Evolutionary conservation across 1,140 invertebrate genomes (phyloP).

Genomic region (Apis dorsata): DNA sequence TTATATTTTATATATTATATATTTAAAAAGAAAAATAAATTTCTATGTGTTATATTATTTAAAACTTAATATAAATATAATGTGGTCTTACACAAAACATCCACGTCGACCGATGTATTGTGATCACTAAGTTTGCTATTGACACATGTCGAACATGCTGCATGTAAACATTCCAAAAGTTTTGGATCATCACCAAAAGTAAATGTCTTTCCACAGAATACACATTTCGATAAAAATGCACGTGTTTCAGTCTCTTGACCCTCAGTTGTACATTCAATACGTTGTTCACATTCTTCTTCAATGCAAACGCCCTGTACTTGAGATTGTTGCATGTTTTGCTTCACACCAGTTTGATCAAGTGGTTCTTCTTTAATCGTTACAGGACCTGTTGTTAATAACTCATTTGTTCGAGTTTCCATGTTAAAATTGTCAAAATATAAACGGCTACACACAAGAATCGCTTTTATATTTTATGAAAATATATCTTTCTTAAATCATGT

Average conservation of each 20-base stretch:
- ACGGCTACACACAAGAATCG: neutral
- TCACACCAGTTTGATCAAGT: constrained; percentile 39
- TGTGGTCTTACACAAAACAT: constrained; percentile 68
- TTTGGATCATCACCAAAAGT: constrained; percentile 85
- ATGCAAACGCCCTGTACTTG: constrained; percentile 55
- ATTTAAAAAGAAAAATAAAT: no score
- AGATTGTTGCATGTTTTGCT: constrained; percentile 54
- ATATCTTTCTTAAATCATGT: constrained; percentile 42
- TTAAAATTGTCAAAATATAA: constrained; percentile 3
- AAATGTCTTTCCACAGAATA: constrained; percentile 85
- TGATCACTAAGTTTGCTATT: constrained; percentile 85
- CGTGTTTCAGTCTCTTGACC: constrained; percentile 76
- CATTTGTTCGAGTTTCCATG: constrained; percentile 54
- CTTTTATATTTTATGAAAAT: constrained; percentile 43
- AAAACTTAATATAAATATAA: neutral
- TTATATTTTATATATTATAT: neutral
- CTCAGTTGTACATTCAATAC: constrained; percentile 80
- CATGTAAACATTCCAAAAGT: constrained; percentile 92
- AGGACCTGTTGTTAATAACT: constrained; percentile 26
- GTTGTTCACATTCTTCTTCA: constrained; percentile 71
- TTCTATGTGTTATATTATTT: no score
- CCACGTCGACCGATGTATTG: constrained; percentile 78
- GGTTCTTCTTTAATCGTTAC: constrained; percentile 58
- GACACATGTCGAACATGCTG: constrained; percentile 89
- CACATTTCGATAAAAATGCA: constrained; percentile 81